Conservation (phyloP, 2,797 vertebrate genomes). For the Manis crassicaudata region DNA sequence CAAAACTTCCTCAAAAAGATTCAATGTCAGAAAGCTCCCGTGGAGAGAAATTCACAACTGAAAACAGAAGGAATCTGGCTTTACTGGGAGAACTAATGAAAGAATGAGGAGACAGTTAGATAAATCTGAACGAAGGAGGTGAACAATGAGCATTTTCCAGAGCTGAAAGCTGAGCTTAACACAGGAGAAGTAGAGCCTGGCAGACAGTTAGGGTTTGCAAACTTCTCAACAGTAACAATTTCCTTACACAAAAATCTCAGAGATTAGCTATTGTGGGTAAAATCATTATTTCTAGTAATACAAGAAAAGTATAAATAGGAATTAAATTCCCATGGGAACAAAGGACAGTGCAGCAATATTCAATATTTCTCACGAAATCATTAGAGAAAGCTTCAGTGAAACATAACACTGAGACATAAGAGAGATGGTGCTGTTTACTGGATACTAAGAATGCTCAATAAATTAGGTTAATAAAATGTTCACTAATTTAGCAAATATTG, state of each 20-base stretch:
- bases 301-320: constrained; percentile 58
- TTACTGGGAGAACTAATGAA: neutral
- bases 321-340: neutral
- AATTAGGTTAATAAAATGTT: constrained; percentile 18
- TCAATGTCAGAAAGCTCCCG: constrained; percentile 2
- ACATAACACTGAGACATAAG: neutral
- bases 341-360: neutral
- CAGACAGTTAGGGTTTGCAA: neutral
- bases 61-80: constrained; percentile 2
- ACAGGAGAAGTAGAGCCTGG: neutral
- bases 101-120: constrained; percentile 13
- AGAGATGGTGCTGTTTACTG: neutral
- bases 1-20: constrained; percentile 35
- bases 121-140: constrained; percentile 48
- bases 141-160: neutral
- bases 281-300: constrained; percentile 51
- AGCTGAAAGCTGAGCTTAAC: constrained; percentile 33
- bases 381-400: constrained; percentile 26
- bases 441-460: neutral
- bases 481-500: constrained; percentile 22
- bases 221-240: constrained; percentile 32
- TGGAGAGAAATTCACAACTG: constrained; percentile 7
- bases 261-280: constrained; percentile 5
- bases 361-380: constrained; percentile 54
- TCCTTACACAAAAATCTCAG: constrained; percentile 50